Evolutionary conservation across 2,113 vertebrate species (phyloP).

Genomic region (Ptilonorhynchus violaceus): DNA sequence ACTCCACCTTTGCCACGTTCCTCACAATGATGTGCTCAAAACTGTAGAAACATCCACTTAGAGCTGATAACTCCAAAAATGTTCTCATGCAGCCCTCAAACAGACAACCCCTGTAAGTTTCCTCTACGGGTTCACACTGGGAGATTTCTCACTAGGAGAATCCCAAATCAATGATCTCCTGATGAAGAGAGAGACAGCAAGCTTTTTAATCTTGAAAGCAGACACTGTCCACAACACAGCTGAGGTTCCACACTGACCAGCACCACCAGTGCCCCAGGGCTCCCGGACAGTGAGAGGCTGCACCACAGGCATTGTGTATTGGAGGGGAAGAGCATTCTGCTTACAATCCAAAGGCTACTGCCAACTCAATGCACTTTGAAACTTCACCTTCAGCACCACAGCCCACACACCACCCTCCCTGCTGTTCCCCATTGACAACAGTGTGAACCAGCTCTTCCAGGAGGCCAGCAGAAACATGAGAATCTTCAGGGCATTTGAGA

Average conservation of each 20-base stretch:
- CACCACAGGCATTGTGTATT: rapidly evolving
- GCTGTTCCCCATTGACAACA: rapidly evolving
- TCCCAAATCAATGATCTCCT: background rate
- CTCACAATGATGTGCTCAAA: background rate
- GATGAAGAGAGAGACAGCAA: background rate
- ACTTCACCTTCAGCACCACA: background rate
- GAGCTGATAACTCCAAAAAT: background rate
- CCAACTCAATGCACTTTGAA: background rate
- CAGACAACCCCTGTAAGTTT: background rate
- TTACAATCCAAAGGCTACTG: background rate
- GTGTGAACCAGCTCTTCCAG: background rate
- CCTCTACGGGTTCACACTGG: background rate
- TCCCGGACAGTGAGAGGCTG: rapidly evolving
- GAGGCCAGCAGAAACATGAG: background rate
- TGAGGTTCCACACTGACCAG: background rate
- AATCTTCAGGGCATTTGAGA: background rate
- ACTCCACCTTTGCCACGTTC: rapidly evolving
- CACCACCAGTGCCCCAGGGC: too few relatives aligned
- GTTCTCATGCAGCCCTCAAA: background rate
- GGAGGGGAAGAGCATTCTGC: background rate
- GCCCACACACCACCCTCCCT: background rate
- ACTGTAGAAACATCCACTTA: background rate
- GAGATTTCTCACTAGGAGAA: background rate
- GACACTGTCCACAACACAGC: too few relatives aligned
- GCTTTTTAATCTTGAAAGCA: background rate